A percentile compares a stretch with the other conserved stretches of the same genome.
Conservation (phyloP, 2,113 vertebrate species). For the Ageneiosus marmoratus region DNA sequence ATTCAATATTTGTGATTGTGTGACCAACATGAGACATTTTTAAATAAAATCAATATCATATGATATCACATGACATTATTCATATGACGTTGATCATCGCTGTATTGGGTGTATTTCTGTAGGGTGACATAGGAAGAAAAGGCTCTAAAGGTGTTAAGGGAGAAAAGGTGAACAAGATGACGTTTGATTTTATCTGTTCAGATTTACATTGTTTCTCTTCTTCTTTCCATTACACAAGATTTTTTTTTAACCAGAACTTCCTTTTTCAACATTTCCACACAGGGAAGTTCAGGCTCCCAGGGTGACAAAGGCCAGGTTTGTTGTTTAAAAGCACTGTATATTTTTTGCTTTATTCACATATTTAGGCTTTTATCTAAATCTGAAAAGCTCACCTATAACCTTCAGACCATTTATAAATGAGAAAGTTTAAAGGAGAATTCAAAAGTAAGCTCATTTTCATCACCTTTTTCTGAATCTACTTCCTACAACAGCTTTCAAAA, state of each 20-base stretch:
- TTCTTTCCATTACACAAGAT: constrained; percentile 36
- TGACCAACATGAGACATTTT: background rate
- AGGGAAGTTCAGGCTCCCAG: constrained; percentile 63
- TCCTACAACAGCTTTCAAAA: background rate
- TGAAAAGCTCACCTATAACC: background rate
- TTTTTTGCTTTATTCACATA: background rate
- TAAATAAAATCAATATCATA: background rate
- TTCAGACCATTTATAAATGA: background rate
- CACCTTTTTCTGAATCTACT: background rate
- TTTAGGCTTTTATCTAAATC: background rate
- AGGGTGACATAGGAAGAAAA: constrained; percentile 68
- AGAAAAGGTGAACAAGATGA: constrained; percentile 66
- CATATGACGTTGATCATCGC: background rate
- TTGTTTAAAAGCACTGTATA: background rate
- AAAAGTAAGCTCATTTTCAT: background rate
- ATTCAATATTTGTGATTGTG: background rate
- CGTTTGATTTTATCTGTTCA: background rate
- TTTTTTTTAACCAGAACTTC: constrained; percentile 14
- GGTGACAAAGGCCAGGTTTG: constrained; percentile 79
- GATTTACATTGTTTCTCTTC: constrained; percentile 18
- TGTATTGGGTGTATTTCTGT: background rate
- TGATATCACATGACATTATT: background rate
- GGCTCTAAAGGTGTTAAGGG: constrained; percentile 66
- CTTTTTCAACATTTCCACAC: constrained; percentile 51
- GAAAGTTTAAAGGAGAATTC: background rate